Evolutionary conservation across 2,888 invertebrate species (phyloP).

Genomic region (Eupithecia subfuscata): DNA sequence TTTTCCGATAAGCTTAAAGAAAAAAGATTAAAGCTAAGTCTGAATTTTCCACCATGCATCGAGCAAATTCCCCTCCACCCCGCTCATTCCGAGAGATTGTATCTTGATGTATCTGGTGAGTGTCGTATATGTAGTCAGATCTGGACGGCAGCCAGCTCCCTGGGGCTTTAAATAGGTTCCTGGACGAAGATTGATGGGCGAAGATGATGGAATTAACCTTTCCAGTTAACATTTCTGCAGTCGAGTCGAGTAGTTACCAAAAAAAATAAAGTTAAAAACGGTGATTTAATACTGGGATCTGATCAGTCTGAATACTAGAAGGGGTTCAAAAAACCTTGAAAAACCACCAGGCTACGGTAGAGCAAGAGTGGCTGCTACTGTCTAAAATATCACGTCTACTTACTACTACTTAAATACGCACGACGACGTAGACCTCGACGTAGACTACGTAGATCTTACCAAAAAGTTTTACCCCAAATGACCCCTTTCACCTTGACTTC

Average conservation of each 20-base stretch:
- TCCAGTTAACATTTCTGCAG: background rate
- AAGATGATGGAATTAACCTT: background rate
- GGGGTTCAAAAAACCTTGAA: too few relatives aligned
- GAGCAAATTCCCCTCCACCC: background rate
- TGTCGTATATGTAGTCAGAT: background rate
- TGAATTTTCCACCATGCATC: background rate
- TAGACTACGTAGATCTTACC: too few relatives aligned
- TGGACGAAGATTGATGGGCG: slow-evolving; percentile 5
- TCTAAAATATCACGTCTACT: background rate
- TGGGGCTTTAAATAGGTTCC: background rate
- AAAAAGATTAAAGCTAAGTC: too few relatives aligned
- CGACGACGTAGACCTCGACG: too few relatives aligned
- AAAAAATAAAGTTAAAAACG: too few relatives aligned
- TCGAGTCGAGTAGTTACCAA: too few relatives aligned
- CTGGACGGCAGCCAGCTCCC: background rate
- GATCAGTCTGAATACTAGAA: too few relatives aligned
- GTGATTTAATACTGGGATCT: too few relatives aligned
- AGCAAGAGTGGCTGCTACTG: background rate
- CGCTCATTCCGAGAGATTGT: background rate
- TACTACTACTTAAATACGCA: background rate
- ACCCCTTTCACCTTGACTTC: background rate
- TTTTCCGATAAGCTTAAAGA: too few relatives aligned
- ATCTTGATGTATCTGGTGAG: background rate
- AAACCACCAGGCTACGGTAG: background rate
- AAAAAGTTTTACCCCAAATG: background rate